Evolutionary conservation across 2,888 invertebrate species (phyloP).

Genomic region (Drosophila kanekoi): DNA sequence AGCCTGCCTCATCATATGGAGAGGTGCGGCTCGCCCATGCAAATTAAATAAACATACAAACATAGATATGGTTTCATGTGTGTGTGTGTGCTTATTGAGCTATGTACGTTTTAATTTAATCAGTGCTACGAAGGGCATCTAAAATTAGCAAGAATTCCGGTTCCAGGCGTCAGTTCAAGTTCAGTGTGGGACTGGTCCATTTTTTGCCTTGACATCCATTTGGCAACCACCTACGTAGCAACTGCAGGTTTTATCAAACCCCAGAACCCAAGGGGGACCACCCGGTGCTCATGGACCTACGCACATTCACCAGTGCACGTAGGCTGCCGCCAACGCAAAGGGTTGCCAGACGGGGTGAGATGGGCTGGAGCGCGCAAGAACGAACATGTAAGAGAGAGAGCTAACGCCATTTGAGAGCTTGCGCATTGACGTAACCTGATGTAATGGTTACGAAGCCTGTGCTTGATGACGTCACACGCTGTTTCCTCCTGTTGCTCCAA

Average conservation of each 20-base stretch:
- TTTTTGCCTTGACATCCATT: conserved; percentile 71
- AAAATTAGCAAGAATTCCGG: conserved; percentile 66
- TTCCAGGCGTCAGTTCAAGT: conserved; percentile 65
- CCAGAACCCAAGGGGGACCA: conserved; percentile 10
- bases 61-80: conserved; percentile 1
- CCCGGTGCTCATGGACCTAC: conserved; percentile 58
- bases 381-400: neutral
- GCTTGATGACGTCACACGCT: conserved; percentile 52
- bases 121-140: conserved; percentile 56
- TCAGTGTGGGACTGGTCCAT: conserved; percentile 50
- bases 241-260: conserved; percentile 1
- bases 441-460: conserved; percentile 38
- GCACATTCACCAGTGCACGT: conserved; percentile 58
- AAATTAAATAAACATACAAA: conserved; percentile 9
- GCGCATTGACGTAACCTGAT: conserved; percentile 67
- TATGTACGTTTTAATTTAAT: conserved; percentile 59
- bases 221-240: conserved; percentile 42
- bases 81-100: conserved; percentile 21
- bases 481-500: conserved; percentile 59
- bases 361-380: conserved; percentile 7
- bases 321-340: conserved; percentile 51
- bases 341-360: conserved; percentile 35
- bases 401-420: conserved; percentile 19
- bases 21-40: conserved; percentile 42
- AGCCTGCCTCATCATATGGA: conserved; percentile 22